Evolutionary conservation across 2,113 vertebrate species (phyloP), one percentile per base, ranked within the genome.

Genomic region (Callospermophilus lateralis): DNA sequence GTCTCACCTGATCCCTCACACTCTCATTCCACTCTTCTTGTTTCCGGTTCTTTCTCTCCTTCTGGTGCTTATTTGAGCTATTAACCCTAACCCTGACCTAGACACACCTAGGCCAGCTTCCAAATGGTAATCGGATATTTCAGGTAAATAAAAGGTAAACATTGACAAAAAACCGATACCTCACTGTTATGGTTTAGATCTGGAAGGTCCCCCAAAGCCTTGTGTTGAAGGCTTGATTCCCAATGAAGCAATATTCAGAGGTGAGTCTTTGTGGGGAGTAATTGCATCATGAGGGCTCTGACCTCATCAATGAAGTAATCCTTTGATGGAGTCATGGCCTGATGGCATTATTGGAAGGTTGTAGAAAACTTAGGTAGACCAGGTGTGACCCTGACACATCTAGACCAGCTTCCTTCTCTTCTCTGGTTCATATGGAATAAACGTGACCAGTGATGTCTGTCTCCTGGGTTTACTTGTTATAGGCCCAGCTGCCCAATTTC

Each of bases 91-190:
- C 7, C 90, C 48, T 42, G 30, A n/a, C 48, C 20, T 3, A 45
- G 45, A 45, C 45, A 45, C 30, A 3, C 30, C 19, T 81, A 13
- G 4, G 63, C 34, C n/a, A 76, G 45, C 45, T 45, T 45, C 45
- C 65, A 83, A 89, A 8, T 13, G 61, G 37, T 91, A 74, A 61
- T 79, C 85, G 58, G 30, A 15, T 92, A 67, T 90, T 79, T 93
- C n/a, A 80, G 32, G 63, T 84, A 87, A 91, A 93, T 89, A 89
- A 96, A 89, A 85, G 30, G 85, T 87, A 97, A 92, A 96, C 87
- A 51, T 42, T 80, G 55, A 95, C 45, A 8, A 72, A 68, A 89
- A 95, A 68, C 79, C 17, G 42, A 39, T 74, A 77, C 51, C 45
- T 45, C 8, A 45, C n/a, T 34, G 30, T 32, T 32, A 32, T 5